Base-by-base conservation (phyloP, 1,140 invertebrate genomes). In the Pseudomyrmex sp. region DNA sequence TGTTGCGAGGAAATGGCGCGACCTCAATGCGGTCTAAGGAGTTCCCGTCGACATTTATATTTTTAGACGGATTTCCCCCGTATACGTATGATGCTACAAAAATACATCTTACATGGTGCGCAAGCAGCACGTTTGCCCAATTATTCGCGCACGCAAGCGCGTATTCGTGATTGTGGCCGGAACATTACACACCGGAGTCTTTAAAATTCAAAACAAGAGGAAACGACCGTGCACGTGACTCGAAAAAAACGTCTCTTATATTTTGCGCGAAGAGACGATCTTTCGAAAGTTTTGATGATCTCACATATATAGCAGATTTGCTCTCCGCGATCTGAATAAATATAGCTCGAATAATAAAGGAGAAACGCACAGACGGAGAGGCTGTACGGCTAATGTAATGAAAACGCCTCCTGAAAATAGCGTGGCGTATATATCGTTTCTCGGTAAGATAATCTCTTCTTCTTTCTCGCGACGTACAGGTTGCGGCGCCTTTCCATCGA, bases 61-160 rank as follows among this genome's bases (percentile, higher is more conserved):
- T 79, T 85, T 82, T 86, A 85, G 83, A 82, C 75, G 85, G 75
- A 56, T 63, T 85, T 86, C 56, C 69, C 69, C 85, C 76, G 85
- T 74, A 18, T 18, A 59, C 56, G 54, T 83, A 74, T 26, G 52
- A 35, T 50, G 75, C 35, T 61, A 46, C 62, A 73, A 86, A 85
- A 86, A 86, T 86, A 35, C 35, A 86, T 80, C 75, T 59, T 59
- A 56, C 54, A 52, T 46, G 13, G 48, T 23, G 35, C 52, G 52
- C 35, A 23, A 8, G 35, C n/a, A n/a, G 46, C 10, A 35, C 9
- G 48, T 8, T 18, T 62, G 10, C 4, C 18, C 5, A 48, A 58
- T 66, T 26, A 46, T 23, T 66, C 20, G 44, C 48, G 46, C 7
- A 7, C 5, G 0, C 35, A 35, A 35, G 35, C 4, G 35, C 5